phyloP scores from a whole-genome alignment of 2,888 invertebrate genomes.

The Eupithecia pulchellata region DNA sequence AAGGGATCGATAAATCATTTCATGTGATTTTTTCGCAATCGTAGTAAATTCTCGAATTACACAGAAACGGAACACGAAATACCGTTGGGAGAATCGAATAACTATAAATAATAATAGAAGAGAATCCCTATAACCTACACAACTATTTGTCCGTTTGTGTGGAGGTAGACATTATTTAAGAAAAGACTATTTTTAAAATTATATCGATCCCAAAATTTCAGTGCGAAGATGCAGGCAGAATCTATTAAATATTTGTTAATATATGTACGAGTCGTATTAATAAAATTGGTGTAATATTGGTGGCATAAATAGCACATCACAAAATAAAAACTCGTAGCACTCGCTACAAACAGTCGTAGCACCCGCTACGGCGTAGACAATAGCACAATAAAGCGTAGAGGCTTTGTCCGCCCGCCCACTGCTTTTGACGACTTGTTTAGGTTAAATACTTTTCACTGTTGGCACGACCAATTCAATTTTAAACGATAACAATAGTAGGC shows the following conservation, averaged over 20 bases:
- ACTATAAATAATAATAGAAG: no score
- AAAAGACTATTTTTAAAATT: not conserved
- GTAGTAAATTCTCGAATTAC: no score
- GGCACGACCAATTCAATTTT: not conserved
- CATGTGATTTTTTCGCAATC: no score
- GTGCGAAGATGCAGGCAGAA: not conserved
- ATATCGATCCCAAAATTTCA: not conserved
- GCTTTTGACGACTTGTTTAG: slow-evolving; percentile 15
- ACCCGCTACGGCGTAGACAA: slow-evolving; percentile 45
- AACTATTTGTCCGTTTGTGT: no score
- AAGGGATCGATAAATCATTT: no score
- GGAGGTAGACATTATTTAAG: not conserved
- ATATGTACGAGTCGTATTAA: not conserved
- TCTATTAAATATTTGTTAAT: not conserved
- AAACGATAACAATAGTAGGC: not conserved
- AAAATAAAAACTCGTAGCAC: slow-evolving; percentile 1
- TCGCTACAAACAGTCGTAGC: slow-evolving; percentile 33
- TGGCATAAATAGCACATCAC: not conserved
- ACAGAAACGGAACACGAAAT: no score
- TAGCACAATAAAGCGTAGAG: slow-evolving; percentile 42
- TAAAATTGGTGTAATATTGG: no score
- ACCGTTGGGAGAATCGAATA: no score
- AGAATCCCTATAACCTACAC: no score
- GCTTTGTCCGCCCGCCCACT: slow-evolving; percentile 34
- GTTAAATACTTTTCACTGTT: not conserved